Base-by-base conservation (phyloP, 1,140 invertebrate genomes). In the Neuroterus valhalla region DNA sequence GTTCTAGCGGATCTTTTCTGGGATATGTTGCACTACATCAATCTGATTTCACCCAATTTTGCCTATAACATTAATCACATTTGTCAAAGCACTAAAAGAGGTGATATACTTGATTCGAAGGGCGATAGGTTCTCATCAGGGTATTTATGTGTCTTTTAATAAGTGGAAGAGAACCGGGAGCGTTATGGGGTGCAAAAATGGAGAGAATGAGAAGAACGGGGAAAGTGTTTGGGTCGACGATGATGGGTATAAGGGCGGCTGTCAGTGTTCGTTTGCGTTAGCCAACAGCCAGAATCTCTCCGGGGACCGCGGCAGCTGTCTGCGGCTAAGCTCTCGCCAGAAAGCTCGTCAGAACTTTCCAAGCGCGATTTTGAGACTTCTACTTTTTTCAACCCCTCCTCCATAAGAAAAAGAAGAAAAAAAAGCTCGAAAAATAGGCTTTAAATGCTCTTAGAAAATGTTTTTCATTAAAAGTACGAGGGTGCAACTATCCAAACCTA, bases 211-310 rank as follows among this genome's bases (percentile, higher is more conserved):
- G 74, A 77, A 74, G 46, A 66, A 52, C 68, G 67, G 76, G 68
- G 79, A 81, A 78, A 77, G 70, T 70, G 78, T 50, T 62, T 73
- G 78, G 81, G 83, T 82, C 84, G 83, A 88, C 85, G 86, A 89
- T 88, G 87, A 89, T 87, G 88, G 86, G 86, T 86, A 82, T 87
- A 88, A 88, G 87, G 87, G 83, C 82, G 84, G 81, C 82, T 89
- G 88, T 89, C 88, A 84, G 79, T 83, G 80, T 79, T 87, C 81
- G 87, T 89, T 88, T 85, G 87, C 86, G 85, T 89, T 85, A 87
- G 82, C 74, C 81, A 76, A 55, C 78, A 78, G 75, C 72, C 76
- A 74, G 80, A 84, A 87, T 87, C 82, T 81, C 88, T 84, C 80
- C 80, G 77, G 86, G 83, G 85, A 83, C 83, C 76, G 75, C 82